Base-by-base conservation (phyloP, 2,888 invertebrate species). In the Calameuta filiformis region DNA sequence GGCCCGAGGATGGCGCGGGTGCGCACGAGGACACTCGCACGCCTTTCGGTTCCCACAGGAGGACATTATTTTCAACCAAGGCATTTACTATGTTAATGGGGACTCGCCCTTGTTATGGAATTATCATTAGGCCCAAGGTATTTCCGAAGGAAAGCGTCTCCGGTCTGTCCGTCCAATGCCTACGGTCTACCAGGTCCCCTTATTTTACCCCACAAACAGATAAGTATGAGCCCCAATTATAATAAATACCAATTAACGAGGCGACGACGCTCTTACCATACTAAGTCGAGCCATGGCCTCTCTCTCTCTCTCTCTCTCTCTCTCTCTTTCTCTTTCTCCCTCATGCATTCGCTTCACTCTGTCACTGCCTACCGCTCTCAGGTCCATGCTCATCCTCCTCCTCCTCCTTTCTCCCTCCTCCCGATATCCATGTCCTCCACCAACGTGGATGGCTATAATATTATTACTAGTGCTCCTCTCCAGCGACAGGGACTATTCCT, bases 211-310 rank as follows among this genome's bases (percentile, higher is more conserved):
- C 80, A 82, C 84, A 84, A 84, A 85, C 83, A 85, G 86, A 88
- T 87, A 89, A 88, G 87, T 87, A 87, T 85, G 82, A 85, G 86
- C 87, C 88, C 89, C 90, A 90, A 91, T 91, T 90, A 91, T 91
- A 90, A 90, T 90, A 91, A 91, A 91, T 90, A 91, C 88, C 90
- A 91, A 91, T 91, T 91, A 91, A 90, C 88, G 87, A 87, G 87
- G 82, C 85, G 84, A 86, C 82, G 87, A 88, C 86, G 86, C 87
- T 87, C 87, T 87, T 87, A 84, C 79, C 56, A 71, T 71, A 71
- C 71, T 23, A 34, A 71, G 56, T 56, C 56, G 56, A 56, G 23
- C 23, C 56, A 56, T 15, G 56, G 56, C 73, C 73, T 73, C 6
- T 76, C 77, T 79, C 74, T 68, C 69, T 77, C 73, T 73, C 69